Evolutionary conservation across 2,797 vertebrate genomes (phyloP).

Genomic region (Myripristis murdjan): DNA sequence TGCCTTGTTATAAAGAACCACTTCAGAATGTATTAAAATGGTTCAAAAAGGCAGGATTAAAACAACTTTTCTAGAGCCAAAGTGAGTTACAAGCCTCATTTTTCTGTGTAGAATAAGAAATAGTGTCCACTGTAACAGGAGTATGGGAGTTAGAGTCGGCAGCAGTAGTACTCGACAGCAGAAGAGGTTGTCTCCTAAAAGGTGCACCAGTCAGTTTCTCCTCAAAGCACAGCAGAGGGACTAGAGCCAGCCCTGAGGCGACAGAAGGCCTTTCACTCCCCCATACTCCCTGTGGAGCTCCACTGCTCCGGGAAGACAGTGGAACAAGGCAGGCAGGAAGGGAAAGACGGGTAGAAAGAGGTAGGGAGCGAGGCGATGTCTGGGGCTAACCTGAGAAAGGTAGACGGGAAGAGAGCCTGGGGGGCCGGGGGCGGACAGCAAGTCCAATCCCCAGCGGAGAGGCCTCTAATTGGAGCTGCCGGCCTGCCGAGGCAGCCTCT

Average conservation of each 20-base stretch:
- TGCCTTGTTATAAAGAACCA: not conserved
- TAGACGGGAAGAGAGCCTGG: conserved; percentile 66
- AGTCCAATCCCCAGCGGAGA: conserved; percentile 75
- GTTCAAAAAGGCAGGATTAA: not conserved
- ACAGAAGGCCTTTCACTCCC: conserved; percentile 80
- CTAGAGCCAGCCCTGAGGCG: conserved; percentile 65
- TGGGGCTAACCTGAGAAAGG: conserved; percentile 78
- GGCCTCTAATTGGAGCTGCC: conserved; percentile 82
- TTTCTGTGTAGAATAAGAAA: conserved; percentile 15
- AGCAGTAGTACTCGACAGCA: conserved; percentile 30
- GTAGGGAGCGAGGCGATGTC: conserved; percentile 53
- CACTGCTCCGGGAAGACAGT: conserved; percentile 51
- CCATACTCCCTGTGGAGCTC: conserved; percentile 67
- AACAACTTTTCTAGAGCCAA: no score
- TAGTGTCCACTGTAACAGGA: conserved; percentile 52
- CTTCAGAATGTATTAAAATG: not conserved
- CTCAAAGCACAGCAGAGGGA: conserved; percentile 71
- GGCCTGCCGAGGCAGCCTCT: conserved; percentile 66
- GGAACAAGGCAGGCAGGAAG: conserved; percentile 50
- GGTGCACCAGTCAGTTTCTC: conserved; percentile 63
- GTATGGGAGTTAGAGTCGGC: conserved; percentile 59
- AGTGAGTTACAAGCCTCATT: not conserved
- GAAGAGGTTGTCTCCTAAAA: conserved; percentile 47
- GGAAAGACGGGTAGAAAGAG: conserved; percentile 36
- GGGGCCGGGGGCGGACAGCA: conserved; percentile 71